Base-by-base conservation (phyloP, 2,113 vertebrate species). In the Mugil cephalus region DNA sequence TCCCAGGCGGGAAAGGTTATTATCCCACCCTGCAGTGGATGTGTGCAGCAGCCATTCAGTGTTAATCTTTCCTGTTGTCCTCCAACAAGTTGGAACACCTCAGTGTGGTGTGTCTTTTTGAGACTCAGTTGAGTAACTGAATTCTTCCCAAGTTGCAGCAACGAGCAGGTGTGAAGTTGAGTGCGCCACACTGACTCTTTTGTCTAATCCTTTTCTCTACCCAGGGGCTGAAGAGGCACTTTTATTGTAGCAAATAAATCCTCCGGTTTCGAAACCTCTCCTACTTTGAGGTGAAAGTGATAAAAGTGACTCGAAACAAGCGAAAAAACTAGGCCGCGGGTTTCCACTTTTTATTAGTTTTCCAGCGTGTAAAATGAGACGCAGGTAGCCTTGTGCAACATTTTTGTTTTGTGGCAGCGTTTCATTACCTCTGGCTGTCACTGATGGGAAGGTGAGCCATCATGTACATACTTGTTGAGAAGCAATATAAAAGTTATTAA, bases 71-170 rank as follows among this genome's bases (percentile, higher is more conserved):
- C 74, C 65, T 73, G 42, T 83, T 84, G 69, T 80, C 65, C 75
- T 86, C 40, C 46, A 71, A 86, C 89, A 87, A 84, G 88, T 85
- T 87, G 54, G 69, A 86, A 92, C 87, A 82, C 60, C 71, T 81
- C 77, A 63, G 18, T 40, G 19, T 56, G n/a, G 34, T 74, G 18
- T 47, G 52, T 79, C n/a, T 68, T 76, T 58, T 71, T 46, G 52
- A 63, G 62, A 43, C 52, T 63, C 18, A 45, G 74, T 50, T 82
- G 70, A 66, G 61, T 71, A 78, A 80, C 45, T 66, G 51, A 45
- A 45, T 51, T 79, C 53, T 67, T 77, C 65, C 53, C 24, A 54
- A 63, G 66, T 68, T 75, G 46, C 63, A 77, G 46, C 54, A 79
- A 50, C 47, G 17, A 64, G 67, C 82, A 90, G 87, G 87, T 90